These are phyloP conservation scores for Nylanderia fulva DNA, from an alignment of 1,140 invertebrate species.

Conservation along the genomic window DNA sequence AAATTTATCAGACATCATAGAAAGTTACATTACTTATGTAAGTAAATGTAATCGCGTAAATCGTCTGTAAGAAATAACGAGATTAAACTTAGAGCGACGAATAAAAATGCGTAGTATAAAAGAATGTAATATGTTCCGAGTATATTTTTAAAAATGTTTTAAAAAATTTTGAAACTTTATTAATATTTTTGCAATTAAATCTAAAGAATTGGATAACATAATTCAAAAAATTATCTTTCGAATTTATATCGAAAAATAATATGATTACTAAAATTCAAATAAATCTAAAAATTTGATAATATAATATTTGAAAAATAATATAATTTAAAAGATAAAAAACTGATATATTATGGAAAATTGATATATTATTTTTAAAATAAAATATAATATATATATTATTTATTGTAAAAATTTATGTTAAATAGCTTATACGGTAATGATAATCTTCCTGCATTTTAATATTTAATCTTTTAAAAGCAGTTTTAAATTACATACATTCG, in stretches of 20 bases:
- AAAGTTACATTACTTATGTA: neutral
- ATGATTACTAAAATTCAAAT: too few relatives aligned
- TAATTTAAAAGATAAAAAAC: neutral
- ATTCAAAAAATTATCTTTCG: too few relatives aligned
- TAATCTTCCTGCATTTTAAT: neutral
- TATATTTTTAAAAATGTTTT: neutral
- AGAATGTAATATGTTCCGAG: neutral
- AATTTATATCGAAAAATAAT: too few relatives aligned
- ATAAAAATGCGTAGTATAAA: neutral
- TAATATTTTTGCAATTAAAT: neutral
- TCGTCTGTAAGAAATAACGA: neutral
- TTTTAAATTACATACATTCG: neutral
- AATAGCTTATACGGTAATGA: too few relatives aligned
- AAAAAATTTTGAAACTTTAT: neutral
- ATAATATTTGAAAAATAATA: too few relatives aligned
- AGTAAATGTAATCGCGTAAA: neutral
- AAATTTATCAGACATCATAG: neutral
- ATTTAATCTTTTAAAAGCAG: neutral
- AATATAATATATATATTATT: too few relatives aligned
- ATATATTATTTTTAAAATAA: neutral
- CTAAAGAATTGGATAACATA: neutral
- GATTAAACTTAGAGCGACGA: neutral
- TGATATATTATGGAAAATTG: too few relatives aligned
- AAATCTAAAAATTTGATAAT: too few relatives aligned
- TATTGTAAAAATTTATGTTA: too few relatives aligned